Conservation (phyloP, 2,113 vertebrate genomes). For the Oriolus oriolus region DNA sequence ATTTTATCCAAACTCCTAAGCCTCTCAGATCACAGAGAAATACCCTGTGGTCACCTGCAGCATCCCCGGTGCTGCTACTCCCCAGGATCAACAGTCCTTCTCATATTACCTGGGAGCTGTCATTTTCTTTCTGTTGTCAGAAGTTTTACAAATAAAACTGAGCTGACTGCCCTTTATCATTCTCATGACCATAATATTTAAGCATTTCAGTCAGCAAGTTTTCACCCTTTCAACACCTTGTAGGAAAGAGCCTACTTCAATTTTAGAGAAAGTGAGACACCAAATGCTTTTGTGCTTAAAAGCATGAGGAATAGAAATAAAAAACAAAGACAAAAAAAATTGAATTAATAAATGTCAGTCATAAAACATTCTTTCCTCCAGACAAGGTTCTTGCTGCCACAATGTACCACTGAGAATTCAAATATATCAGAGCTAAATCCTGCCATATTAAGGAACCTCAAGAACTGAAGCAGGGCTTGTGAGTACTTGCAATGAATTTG, state of each 20-base stretch:
- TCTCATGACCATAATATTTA: not conserved
- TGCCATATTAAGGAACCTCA: rapidly evolving
- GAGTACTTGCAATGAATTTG: not conserved
- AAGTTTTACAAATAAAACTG: not conserved
- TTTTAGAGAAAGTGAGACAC: not conserved
- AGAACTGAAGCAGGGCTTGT: not conserved
- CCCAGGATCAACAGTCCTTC: rapidly evolving
- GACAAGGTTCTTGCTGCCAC: not conserved
- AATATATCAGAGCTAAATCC: not conserved
- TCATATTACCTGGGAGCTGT: not conserved
- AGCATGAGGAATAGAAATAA: not conserved
- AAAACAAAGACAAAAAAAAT: not conserved
- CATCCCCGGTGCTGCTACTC: not conserved
- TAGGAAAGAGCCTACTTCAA: not conserved
- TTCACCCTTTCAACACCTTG: not conserved
- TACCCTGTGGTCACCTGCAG: not conserved
- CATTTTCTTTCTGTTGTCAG: not conserved
- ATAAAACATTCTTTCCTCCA: not conserved
- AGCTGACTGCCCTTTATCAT: not conserved
- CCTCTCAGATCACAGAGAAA: not conserved
- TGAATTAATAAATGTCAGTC: not conserved
- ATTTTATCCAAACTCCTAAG: not conserved
- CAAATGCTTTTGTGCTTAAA: not conserved
- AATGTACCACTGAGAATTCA: not conserved
- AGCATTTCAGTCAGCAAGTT: not conserved